Base-by-base conservation (phyloP, 2,888 invertebrate species). In the Tricholauxania praeusta region DNA sequence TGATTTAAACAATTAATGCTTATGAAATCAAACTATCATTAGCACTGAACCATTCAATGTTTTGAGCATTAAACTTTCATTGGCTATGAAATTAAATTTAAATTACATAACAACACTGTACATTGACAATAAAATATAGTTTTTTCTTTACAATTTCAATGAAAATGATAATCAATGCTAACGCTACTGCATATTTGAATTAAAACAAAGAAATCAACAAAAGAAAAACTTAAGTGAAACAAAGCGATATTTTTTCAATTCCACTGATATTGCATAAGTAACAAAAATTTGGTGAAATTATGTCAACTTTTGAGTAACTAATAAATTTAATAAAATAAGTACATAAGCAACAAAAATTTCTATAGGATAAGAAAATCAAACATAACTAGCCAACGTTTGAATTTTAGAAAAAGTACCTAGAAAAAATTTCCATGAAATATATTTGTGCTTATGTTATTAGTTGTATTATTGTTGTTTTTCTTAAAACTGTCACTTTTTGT, bases 401-500 rank as follows among this genome's bases (percentile, higher is more conserved):
- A 28, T 57, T 14, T 57, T 57, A 19, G 55, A 67, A 52, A 28
- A 28, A 12, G 17, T 67, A 57, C n/a, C 39, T 39, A 39, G 64
- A 19, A 12, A 22, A 28, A 64, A 64, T 51, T 22, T 63, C 53
- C 70, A 53, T 62, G 63, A 63, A 70, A 70, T 53, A 57, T 57
- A 70, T 70, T 70, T 70, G 70, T 70, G 70, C 70, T 39, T 39
- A 63, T 69, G 66, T 53, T 17, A 47, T 68, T n/a, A 74, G 57
- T 52, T 39, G 10, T 10, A 57, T 63, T 72, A 64, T 53, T 15
- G 57, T 53, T 60, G 47, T 64, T 47, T 64, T 71, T 71, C 78
- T 78, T 76, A 76, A 78, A 77, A 78, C 73, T 51, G 63, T 70
- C 63, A 72, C 79, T 78, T 77, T 52, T 70, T 64, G 52, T n/a